These are phyloP conservation scores for Aptenodytes patagonicus DNA, from an alignment of 2,113 vertebrate species.

Conservation along the genomic window DNA sequence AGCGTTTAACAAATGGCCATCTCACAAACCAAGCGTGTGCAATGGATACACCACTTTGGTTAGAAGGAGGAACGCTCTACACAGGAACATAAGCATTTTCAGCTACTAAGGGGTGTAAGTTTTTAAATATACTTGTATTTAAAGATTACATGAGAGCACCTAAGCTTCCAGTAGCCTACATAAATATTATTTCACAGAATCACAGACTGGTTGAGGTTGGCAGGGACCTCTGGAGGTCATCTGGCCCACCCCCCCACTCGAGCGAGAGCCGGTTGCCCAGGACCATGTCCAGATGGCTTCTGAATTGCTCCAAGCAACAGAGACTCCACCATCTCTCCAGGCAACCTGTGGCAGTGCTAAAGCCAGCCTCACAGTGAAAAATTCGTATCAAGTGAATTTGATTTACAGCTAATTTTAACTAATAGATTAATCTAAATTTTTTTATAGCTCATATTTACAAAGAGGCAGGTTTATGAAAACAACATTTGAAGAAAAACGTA, in stretches of 20 bases:
- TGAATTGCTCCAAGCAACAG: not conserved
- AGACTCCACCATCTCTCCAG: not conserved
- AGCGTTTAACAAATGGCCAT: accelerated
- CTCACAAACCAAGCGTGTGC: not conserved
- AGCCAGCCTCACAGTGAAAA: not conserved
- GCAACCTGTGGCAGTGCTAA: not conserved
- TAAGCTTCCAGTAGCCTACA: not conserved
- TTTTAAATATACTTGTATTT: not conserved
- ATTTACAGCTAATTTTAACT: not conserved
- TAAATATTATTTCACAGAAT: not conserved
- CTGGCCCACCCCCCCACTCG: not conserved
- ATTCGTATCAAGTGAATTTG: accelerated
- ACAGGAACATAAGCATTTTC: not conserved
- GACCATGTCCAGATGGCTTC: not conserved
- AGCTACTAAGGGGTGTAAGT: not conserved
- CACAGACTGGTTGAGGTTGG: not conserved
- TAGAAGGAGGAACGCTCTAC: accelerated
- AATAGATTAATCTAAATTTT: not conserved
- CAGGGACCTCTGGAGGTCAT: not conserved
- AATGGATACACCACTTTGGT: accelerated
- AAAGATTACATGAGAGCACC: not conserved
- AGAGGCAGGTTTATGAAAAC: not conserved
- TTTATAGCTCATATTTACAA: not conserved
- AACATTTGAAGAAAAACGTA: not conserved
- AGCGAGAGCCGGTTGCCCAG: not conserved